Base-by-base conservation (phyloP, 2,113 vertebrate genomes). In the Zootoca vivipara region DNA sequence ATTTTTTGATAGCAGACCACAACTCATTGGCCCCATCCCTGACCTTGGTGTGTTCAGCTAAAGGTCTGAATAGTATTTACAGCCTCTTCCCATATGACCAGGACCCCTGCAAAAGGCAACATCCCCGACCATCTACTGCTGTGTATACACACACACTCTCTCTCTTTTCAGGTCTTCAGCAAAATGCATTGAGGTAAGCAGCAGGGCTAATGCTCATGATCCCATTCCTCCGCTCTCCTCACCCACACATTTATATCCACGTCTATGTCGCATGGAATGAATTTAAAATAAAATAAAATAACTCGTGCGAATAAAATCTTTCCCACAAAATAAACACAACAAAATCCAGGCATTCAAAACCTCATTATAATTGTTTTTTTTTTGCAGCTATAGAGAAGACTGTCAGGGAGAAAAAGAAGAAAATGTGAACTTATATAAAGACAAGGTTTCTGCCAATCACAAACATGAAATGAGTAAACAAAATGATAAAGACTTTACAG, bases 401-500 rank as follows among this genome's bases (percentile, higher is more conserved):
- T 38, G 3, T 33, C 18, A 91, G n/a, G 90, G 91, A 86, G 20
- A 70, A 82, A 75, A 69, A 86, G 70, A 67, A 1, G 42, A 82
- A 3, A 78, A 3, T 80, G 0, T 64, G 79, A 65, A 33, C 58
- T 0, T 0, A 12, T 22, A 78, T 13, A 73, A 15, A 94, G 90
- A 89, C n/a, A 90, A 92, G 35, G 42, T 86, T 82, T 78, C 33
- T 86, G 28, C 87, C 92, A 92, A 42, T 87, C 83, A 93, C 70
- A 79, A 87, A 78, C 46, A 77, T 89, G 26, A 92, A 93, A 92
- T 73, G 83, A 85, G 30, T 77, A 84, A 84, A 89, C 78, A 84
- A 93, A 94, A 15, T 65, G 83, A 87, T 94, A 84, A 90, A 62
- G 80, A 89, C 18, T 90, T 82, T 67, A 88, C 46, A 90, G 62